Conservation (phyloP, 2,888 invertebrate species). For the Gari tellinella region DNA sequence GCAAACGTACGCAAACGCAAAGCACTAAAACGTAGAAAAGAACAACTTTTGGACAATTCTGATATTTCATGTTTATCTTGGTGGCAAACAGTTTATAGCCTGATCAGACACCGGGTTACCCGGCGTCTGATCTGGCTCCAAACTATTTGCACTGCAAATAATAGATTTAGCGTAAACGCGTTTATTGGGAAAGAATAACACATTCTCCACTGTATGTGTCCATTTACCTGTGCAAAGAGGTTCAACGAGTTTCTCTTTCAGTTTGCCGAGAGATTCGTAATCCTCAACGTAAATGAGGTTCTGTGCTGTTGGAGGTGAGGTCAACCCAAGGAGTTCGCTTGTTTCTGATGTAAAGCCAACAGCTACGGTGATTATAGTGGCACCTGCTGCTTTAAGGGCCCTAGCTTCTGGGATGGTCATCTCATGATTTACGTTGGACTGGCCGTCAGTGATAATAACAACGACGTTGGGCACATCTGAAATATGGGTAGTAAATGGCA, state of each 20-base stretch:
- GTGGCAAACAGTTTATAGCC: no score
- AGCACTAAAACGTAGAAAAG: no score
- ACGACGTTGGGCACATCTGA: constrained; percentile 75
- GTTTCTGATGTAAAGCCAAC: constrained; percentile 70
- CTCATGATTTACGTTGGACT: constrained; percentile 79
- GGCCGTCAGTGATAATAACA: constrained; percentile 78
- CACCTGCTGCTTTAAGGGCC: constrained; percentile 69
- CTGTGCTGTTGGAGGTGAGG: constrained; percentile 74
- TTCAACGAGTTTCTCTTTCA: constrained; percentile 72
- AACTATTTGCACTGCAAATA: no score
- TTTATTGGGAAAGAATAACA: no score
- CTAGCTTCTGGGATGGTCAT: constrained; percentile 78
- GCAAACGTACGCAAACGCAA: no score
- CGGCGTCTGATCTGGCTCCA: no score
- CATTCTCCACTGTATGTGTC: no score
- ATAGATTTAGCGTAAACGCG: no score
- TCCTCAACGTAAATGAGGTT: constrained; percentile 77
- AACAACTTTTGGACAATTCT: no score
- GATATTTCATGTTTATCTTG: no score
- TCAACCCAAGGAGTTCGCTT: constrained; percentile 76
- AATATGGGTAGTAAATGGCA: no score
- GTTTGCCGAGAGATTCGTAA: constrained; percentile 72
- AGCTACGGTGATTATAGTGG: constrained; percentile 76
- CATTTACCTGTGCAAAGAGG: constrained; percentile 78
- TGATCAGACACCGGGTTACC: no score